These are phyloP conservation scores for Mesorhabditis sp. DNA, from an alignment of 2,888 invertebrate species.

Conservation along the genomic window DNA sequence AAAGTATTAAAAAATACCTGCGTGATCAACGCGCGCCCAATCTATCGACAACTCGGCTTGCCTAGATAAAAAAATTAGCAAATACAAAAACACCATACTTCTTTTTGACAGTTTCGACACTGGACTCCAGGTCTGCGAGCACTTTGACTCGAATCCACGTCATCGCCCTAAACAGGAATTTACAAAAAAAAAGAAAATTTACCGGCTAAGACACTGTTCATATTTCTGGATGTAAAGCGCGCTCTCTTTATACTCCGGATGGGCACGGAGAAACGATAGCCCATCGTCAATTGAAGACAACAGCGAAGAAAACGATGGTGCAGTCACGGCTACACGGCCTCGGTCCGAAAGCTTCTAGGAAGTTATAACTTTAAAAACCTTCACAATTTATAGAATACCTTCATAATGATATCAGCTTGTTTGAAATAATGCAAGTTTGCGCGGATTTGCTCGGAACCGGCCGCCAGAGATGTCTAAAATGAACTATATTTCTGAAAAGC, in stretches of 20 bases:
- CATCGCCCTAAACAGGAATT: slow-evolving; percentile 36
- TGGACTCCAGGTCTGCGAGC: slow-evolving; percentile 45
- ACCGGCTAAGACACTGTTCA: slow-evolving; percentile 55
- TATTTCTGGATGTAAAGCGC: slow-evolving; percentile 44
- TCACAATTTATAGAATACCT: slow-evolving; percentile 21
- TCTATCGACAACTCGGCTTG: not conserved
- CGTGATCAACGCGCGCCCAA: not conserved
- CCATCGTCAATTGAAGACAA: slow-evolving; percentile 54
- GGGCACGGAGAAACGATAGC: slow-evolving; percentile 40
- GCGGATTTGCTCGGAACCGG: slow-evolving; percentile 52
- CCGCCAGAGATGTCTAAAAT: slow-evolving; percentile 42
- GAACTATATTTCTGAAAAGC: not conserved
- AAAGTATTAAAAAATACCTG: not conserved
- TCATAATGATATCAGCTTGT: slow-evolving; percentile 55
- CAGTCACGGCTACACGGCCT: slow-evolving; percentile 46
- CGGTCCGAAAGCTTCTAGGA: slow-evolving; percentile 44
- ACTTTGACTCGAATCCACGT: slow-evolving; percentile 53
- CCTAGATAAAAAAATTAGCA: not conserved
- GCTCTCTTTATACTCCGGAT: slow-evolving; percentile 52
- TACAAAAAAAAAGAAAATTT: slow-evolving; percentile 1
- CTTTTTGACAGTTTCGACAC: slow-evolving; percentile 41
- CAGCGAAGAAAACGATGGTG: slow-evolving; percentile 52
- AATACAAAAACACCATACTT: slow-evolving; percentile 12
- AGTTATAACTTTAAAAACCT: slow-evolving; percentile 9
- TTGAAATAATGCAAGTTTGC: slow-evolving; percentile 55